Base-by-base conservation (phyloP, 2,888 invertebrate species). In the Trichogramma evanescens region DNA sequence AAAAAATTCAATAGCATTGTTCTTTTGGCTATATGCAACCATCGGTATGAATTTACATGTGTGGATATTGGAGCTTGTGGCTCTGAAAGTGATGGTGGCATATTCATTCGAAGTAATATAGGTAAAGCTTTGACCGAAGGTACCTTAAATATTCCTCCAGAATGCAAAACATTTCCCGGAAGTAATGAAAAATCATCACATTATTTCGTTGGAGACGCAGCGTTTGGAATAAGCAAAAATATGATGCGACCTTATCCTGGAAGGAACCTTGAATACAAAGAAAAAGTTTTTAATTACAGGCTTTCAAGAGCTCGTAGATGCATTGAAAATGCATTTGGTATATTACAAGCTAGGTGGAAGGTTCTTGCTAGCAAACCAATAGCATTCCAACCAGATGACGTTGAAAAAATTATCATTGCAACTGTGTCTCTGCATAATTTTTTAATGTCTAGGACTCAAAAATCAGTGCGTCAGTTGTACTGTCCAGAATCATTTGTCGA, bases 81-180 rank as follows among this genome's bases (percentile, higher is more conserved):
- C 4, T 48, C 50, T 45, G 57, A 63, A 10, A 50, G 63, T 55
- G 67, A 67, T 48, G 65, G 63, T 48, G 65, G 63, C 4, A 54
- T 62, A 7, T 63, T 66, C 48, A 13, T 38, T 5, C 39, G 62
- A 43, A 60, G 56, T 1, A 58, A 61, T 55, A 61, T 66, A 54
- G 63, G 58, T 2, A 50, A 59, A 54, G 58, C 44, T 10, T 38
- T 67, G 2, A n/a, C 62, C 4, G 44, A 54, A 38, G 50, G 53
- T 8, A 7, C 50, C 26, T 57, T 65, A 13, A 62, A 66, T 50
- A 54, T 66, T 10, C 66, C 65, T 4, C 50, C 49, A 50, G 64
- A 63, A 7, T 38, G 5, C 39, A 9, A 45, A 10, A 26, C 7
- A 4, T 50, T 67, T 38, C 63, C 63, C 3, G 56, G 59, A 3